Base-by-base conservation (phyloP, 2,113 vertebrate species). In the Salminus brasiliensis region DNA sequence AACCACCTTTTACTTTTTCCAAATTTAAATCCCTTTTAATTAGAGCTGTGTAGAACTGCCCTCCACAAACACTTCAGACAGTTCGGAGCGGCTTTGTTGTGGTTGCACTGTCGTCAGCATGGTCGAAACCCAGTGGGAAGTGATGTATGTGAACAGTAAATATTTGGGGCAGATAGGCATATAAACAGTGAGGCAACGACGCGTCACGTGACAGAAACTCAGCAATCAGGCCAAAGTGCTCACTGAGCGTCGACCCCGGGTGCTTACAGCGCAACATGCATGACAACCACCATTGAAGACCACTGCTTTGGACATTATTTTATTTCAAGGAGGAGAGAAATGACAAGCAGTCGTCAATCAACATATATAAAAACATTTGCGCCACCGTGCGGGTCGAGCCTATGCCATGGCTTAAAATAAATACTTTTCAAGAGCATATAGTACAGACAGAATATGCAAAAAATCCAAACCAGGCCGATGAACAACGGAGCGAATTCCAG, bases 291-390 rank as follows among this genome's bases (percentile, higher is more conserved):
- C n/a, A 34, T 43, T 25, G 21, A 25, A 82, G 23, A 53, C 13
- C 6, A 25, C 1, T 27, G 57, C 91, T 90, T 88, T 90, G 90
- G 90, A 92, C 88, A 88, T 85, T 85, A 86, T 92, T 94, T 93
- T 93, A 93, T 92, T 94, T 92, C 88, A 92, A 86, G 80, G 90
- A 86, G 89, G 90, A 86, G 89, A 91, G 92, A 55, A 91, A 86
- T 89, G 87, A 94, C 90, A 93, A 92, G 91, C 91, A 93, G 89
- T 91, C 91, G 88, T 92, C 89, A 88, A 88, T 92, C 84, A 86
- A 92, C 91, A 91, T 89, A 88, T 89, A 90, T 91, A 91, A 91
- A 92, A 91, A 92, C 86, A 87, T 89, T 86, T 88, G 82, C 76
- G 85, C 89, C 91, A 87, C 76, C 84, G 79, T 82, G 84, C 81